Conservation (phyloP, 2,888 invertebrate species). For the Gryllus longicercus region DNA sequence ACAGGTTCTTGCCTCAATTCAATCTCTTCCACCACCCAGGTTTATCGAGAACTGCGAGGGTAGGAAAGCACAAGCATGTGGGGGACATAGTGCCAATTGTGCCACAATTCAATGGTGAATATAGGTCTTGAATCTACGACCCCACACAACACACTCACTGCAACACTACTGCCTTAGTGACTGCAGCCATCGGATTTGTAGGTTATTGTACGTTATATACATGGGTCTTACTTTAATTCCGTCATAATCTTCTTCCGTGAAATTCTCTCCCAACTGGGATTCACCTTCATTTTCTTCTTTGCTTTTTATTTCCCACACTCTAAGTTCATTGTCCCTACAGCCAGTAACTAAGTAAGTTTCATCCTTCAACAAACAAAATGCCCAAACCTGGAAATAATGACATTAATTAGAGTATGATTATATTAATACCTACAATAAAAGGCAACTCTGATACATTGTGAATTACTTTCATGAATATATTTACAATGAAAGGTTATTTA, state of each 20-base stretch:
- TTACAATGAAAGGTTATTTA: not conserved
- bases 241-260: not conserved
- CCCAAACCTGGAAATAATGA: constrained; percentile 67
- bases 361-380: constrained; percentile 71
- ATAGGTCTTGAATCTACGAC: too few relatives aligned
- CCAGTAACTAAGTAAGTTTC: constrained; percentile 85
- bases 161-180: too few relatives aligned
- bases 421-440: not conserved
- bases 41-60: too few relatives aligned
- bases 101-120: too few relatives aligned
- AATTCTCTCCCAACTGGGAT: not conserved
- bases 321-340: constrained; percentile 75
- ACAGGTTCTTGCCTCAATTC: too few relatives aligned
- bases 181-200: too few relatives aligned
- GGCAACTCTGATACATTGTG: too few relatives aligned
- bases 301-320: constrained; percentile 75
- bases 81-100: too few relatives aligned
- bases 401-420: constrained; percentile 29
- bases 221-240: not conserved
- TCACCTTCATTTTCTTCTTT: constrained; percentile 44
- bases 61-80: too few relatives aligned
- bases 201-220: too few relatives aligned
- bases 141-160: too few relatives aligned
- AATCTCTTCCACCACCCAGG: too few relatives aligned
- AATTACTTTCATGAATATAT: not conserved